phyloP scores from a whole-genome alignment of 2,113 vertebrate genomes.

The Ammodytes marinus region DNA sequence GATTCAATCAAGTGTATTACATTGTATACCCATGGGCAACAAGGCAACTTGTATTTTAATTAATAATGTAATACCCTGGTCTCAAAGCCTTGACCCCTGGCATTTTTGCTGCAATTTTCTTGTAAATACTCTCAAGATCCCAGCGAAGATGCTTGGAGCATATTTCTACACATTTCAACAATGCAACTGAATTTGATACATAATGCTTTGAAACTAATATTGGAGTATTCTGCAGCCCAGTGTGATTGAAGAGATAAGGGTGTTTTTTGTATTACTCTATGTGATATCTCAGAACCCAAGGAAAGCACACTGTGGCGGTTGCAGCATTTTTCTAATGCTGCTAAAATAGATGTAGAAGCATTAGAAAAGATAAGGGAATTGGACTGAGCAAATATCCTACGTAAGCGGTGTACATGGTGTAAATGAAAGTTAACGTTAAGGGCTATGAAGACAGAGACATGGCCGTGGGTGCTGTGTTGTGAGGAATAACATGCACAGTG shows the following conservation, averaged over 20 bases:
- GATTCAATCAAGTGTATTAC: conserved; percentile 98
- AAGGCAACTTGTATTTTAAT: conserved; percentile 97
- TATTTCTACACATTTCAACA: conserved; percentile 69
- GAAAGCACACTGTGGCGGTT: conserved; percentile 11
- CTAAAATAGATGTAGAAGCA: neutral
- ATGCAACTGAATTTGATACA: conserved; percentile 70
- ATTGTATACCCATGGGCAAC: conserved; percentile 96
- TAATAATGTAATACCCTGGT: conserved; percentile 93
- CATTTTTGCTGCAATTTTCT: conserved; percentile 86
- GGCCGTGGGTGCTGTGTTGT: conserved; percentile 75
- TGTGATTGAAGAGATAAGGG: neutral
- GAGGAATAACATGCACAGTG: conserved; percentile 79
- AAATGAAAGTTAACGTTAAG: conserved; percentile 73
- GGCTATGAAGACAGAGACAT: conserved; percentile 72
- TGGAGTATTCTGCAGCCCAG: conserved; percentile 22
- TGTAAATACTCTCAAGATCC: conserved; percentile 93
- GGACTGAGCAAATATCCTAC: conserved; percentile 10
- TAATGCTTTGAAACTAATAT: conserved; percentile 51
- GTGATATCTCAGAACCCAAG: conserved; percentile 19
- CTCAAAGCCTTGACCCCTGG: conserved; percentile 91
- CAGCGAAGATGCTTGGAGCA: conserved; percentile 82
- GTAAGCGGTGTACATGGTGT: conserved; percentile 48
- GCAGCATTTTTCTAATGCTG: too few species aligned
- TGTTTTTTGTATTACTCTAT: conserved; percentile 25
- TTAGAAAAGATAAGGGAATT: neutral